Conservation (phyloP, 2,797 vertebrate species). For the Hyperoplus lanceolatus region DNA sequence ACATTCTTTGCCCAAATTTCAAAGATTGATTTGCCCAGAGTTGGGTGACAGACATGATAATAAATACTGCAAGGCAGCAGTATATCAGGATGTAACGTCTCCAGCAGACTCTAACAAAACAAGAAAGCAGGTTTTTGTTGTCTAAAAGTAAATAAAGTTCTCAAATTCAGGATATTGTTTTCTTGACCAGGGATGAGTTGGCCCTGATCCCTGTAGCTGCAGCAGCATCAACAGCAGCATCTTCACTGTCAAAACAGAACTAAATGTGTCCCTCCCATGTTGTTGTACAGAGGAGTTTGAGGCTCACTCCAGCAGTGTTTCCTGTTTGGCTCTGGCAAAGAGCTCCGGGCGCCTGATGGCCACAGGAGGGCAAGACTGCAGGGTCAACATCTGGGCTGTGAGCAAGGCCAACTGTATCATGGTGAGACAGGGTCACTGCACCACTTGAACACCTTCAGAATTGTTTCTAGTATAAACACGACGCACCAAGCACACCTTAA, state of each 20-base stretch:
- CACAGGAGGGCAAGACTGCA: constrained; percentile 95
- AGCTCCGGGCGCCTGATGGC: constrained; percentile 94
- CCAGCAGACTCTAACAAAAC: too few species aligned
- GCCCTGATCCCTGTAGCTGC: background rate
- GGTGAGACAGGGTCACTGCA: constrained; percentile 80
- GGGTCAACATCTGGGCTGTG: constrained; percentile 95
- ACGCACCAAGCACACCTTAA: too few species aligned
- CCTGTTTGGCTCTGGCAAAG: constrained; percentile 92
- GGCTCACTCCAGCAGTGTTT: constrained; percentile 92
- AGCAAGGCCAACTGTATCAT: constrained; percentile 98
- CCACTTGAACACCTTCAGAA: background rate
- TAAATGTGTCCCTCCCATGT: constrained; percentile 19
- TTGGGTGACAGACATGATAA: too few species aligned
- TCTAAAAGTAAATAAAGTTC: too few species aligned
- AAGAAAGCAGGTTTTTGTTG: too few species aligned
- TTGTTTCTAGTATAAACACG: too few species aligned
- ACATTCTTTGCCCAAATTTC: background rate
- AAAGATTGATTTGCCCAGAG: background rate
- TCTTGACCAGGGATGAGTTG: too few species aligned
- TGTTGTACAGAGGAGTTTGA: constrained; percentile 91
- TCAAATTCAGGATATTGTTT: too few species aligned
- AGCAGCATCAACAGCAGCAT: background rate
- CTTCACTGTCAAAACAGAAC: too few species aligned
- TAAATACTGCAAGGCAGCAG: too few species aligned
- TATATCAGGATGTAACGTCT: too few species aligned